A percentile compares a stretch with the other conserved stretches of the same genome.
Conservation (phyloP, 2,888 invertebrate genomes). For the Frankliniella intonsa region DNA sequence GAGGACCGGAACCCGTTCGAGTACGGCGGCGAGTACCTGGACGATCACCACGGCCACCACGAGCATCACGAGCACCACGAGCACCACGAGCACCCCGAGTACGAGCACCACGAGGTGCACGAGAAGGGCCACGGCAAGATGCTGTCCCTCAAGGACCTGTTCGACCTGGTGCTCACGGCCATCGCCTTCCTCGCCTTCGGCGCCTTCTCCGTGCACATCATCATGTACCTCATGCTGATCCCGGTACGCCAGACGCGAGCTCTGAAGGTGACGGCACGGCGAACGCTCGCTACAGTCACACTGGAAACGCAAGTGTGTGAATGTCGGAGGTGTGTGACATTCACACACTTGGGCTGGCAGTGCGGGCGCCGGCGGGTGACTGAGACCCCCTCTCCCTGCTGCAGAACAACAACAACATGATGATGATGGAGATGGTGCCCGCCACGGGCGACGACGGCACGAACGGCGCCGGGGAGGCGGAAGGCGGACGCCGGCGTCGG, state of each 20-base stretch:
- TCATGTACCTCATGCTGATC: slow-evolving; percentile 52
- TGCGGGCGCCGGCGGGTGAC: not conserved
- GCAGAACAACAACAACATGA: not conserved
- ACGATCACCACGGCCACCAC: not conserved
- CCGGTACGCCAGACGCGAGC: not conserved
- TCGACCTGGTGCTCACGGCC: slow-evolving; percentile 75
- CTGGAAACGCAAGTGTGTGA: too few relatives aligned
- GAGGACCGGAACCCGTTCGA: slow-evolving; percentile 18
- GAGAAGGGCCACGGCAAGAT: slow-evolving; percentile 45
- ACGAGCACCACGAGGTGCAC: slow-evolving; percentile 45
- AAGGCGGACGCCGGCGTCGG: slow-evolving; percentile 62
- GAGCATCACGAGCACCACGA: slow-evolving; percentile 7
- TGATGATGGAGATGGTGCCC: slow-evolving; percentile 15
- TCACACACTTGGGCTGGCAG: too few relatives aligned
- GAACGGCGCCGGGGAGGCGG: slow-evolving; percentile 48
- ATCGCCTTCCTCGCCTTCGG: slow-evolving; percentile 76
- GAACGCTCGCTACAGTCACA: too few relatives aligned
- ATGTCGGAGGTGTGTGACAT: too few relatives aligned
- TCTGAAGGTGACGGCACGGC: too few relatives aligned
- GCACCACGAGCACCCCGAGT: slow-evolving; percentile 31
- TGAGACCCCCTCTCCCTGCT: not conserved
- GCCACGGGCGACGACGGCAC: not conserved
- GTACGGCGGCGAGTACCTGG: not conserved
- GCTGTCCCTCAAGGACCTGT: slow-evolving; percentile 65
- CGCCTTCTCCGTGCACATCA: slow-evolving; percentile 71